These are phyloP conservation scores for Pavo muticus DNA, from an alignment of 2,113 vertebrate species.

Conservation along the genomic window DNA sequence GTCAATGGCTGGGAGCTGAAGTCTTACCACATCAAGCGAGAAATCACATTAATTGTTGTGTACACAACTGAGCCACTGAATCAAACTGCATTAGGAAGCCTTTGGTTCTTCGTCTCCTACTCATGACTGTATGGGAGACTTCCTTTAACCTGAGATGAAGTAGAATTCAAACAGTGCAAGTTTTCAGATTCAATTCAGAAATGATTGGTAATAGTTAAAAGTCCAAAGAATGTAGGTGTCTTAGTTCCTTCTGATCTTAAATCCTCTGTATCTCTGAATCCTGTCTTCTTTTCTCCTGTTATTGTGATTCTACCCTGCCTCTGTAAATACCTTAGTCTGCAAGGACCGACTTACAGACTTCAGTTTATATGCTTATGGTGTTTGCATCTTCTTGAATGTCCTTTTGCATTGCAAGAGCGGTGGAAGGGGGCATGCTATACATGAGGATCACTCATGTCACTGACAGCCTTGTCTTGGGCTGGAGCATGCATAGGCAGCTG, in stretches of 20 bases:
- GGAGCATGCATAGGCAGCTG: neutral
- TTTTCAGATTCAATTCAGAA: neutral
- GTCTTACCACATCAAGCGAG: neutral
- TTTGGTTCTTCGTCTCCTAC: neutral
- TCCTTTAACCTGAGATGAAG: neutral
- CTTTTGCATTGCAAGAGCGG: neutral
- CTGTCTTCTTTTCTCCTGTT: neutral
- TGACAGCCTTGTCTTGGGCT: neutral
- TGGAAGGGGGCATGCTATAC: neutral
- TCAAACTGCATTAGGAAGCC: neutral
- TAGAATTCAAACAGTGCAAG: too few relatives aligned
- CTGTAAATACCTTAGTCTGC: neutral
- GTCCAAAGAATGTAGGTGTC: neutral
- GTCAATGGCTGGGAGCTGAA: neutral
- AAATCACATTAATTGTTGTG: neutral
- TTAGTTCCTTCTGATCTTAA: neutral
- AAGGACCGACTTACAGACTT: neutral
- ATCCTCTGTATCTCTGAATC: too few relatives aligned
- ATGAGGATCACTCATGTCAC: neutral
- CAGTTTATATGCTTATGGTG: neutral
- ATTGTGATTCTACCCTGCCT: neutral
- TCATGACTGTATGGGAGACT: neutral
- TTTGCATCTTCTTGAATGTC: neutral
- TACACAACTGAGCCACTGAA: neutral
- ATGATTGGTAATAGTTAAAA: neutral